phyloP scores from a whole-genome alignment of 2,797 vertebrate genomes.

The Artibeus lituratus region DNA sequence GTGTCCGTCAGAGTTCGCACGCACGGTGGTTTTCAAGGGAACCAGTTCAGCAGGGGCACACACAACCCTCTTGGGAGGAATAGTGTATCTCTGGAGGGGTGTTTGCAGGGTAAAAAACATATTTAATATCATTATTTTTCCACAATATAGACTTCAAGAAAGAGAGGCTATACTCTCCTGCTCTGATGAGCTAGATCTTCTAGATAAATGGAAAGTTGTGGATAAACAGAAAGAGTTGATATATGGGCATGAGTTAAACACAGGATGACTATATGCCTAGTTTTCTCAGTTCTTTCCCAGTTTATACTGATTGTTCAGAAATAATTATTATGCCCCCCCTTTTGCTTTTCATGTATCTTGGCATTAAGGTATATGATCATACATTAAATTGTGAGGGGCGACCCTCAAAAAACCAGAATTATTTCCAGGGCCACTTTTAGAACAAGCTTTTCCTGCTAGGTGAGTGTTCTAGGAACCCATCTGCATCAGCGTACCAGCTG shows the following conservation, averaged over 20 bases:
- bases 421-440: background rate
- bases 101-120: background rate
- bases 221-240: background rate
- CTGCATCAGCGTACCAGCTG: background rate
- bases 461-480: background rate
- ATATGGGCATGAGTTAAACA: background rate
- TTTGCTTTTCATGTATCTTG: background rate
- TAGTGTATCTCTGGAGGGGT: background rate
- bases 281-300: background rate
- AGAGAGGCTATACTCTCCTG: background rate
- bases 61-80: background rate
- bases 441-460: background rate
- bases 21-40: background rate
- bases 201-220: background rate
- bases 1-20: background rate
- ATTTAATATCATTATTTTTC: background rate
- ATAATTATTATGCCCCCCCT: background rate
- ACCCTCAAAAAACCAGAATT: background rate
- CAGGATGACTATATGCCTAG: background rate
- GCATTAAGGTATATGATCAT: background rate
- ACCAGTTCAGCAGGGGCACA: background rate
- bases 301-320: background rate
- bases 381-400: background rate
- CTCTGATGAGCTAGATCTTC: background rate
- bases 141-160: background rate